Conservation (phyloP, 2,797 vertebrate species). For the Perodicticus potto region DNA sequence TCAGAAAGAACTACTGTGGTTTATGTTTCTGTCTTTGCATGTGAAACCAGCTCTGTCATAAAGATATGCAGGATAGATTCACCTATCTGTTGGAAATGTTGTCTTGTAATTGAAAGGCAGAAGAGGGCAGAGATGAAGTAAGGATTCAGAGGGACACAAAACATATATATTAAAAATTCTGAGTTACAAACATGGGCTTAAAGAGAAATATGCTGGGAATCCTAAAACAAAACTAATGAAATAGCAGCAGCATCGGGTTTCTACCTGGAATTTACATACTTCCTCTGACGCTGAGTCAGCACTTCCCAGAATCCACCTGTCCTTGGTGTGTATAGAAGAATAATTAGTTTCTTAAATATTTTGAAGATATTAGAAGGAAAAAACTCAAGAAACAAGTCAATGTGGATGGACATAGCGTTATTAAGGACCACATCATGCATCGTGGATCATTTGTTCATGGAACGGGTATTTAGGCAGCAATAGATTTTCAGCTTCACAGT, state of each 20-base stretch:
- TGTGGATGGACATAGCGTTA: background rate
- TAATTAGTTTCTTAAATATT: constrained; percentile 49
- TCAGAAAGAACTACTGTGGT: background rate
- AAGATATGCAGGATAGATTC: background rate
- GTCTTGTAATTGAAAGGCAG: background rate
- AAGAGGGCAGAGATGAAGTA: background rate
- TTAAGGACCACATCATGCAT: background rate
- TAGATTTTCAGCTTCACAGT: background rate
- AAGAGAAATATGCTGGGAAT: constrained; percentile 19
- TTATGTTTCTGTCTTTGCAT: background rate
- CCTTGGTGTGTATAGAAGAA: constrained; percentile 31
- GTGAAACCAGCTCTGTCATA: background rate
- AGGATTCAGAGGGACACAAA: background rate
- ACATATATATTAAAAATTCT: background rate
- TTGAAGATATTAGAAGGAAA: constrained; percentile 29
- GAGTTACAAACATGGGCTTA: background rate
- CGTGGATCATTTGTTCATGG: background rate
- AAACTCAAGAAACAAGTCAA: background rate
- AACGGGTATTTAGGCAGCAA: background rate
- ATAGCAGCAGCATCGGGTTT: background rate
- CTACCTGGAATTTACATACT: background rate
- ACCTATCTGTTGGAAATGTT: background rate
- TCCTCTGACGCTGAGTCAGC: constrained; percentile 31
- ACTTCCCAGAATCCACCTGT: background rate
- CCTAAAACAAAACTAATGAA: constrained; percentile 11